Evolutionary conservation across 2,888 invertebrate genomes (phyloP).

Genomic region (Drosophila sordidula): DNA sequence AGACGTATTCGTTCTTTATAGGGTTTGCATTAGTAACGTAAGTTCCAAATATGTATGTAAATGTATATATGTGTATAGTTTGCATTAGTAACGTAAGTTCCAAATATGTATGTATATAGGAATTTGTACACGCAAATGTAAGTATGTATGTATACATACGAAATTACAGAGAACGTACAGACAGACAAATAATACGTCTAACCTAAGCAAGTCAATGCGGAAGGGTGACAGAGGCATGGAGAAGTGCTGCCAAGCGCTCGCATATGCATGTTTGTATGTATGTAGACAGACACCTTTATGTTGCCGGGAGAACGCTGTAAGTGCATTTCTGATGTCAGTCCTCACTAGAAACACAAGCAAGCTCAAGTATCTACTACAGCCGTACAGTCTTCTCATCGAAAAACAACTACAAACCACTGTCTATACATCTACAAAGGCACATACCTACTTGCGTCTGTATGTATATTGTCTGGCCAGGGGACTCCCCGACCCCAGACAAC

Average conservation of each 20-base stretch:
- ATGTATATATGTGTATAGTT: constrained; percentile 1
- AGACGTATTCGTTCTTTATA: constrained; percentile 22
- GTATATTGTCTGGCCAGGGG: constrained; percentile 23
- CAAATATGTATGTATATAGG: constrained; percentile 2
- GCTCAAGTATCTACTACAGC: constrained; percentile 9
- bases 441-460: constrained; percentile 15
- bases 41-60: constrained; percentile 1
- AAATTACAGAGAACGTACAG: constrained; percentile 2
- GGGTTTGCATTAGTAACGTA: constrained; percentile 33
- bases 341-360: constrained; percentile 5
- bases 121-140: constrained; percentile 1
- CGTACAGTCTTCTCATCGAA: background rate
- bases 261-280: background rate
- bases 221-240: background rate
- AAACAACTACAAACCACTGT: too few relatives aligned
- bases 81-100: constrained; percentile 29
- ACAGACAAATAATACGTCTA: constrained; percentile 36
- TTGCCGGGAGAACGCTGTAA: constrained; percentile 5
- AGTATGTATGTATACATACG: background rate
- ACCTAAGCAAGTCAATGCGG: constrained; percentile 9
- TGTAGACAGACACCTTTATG: constrained; percentile 3
- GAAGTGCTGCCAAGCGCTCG: background rate
- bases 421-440: too few relatives aligned
- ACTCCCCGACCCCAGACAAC: constrained; percentile 15
- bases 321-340: constrained; percentile 15